Evolutionary conservation across 2,888 invertebrate species (phyloP).

Genomic region (Camptogramma bilineatum): DNA sequence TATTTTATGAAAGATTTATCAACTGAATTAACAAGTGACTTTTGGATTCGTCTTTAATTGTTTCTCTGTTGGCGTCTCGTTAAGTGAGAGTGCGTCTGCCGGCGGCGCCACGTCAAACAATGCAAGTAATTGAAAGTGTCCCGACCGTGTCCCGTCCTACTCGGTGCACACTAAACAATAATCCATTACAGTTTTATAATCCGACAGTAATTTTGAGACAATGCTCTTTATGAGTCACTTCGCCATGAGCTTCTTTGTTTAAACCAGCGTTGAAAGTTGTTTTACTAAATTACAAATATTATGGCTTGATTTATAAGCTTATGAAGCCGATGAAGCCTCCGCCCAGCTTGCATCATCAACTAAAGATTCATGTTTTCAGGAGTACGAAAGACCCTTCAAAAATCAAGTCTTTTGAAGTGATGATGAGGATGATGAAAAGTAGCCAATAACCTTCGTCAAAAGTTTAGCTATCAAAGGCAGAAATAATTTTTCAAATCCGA

Average conservation of each 20-base stretch:
- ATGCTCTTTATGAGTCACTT: slow-evolving; percentile 65
- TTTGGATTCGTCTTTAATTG: slow-evolving; percentile 21
- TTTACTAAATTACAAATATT: slow-evolving; percentile 33
- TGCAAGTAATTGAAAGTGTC: slow-evolving; percentile 76
- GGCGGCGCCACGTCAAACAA: slow-evolving; percentile 56
- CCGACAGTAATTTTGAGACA: slow-evolving; percentile 67
- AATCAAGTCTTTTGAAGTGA: no score
- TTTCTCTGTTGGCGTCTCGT: slow-evolving; percentile 36
- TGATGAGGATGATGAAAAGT: no score
- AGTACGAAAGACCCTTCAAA: background rate
- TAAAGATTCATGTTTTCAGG: background rate
- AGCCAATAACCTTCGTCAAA: no score
- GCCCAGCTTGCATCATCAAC: background rate
- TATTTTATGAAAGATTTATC: background rate
- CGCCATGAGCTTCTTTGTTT: slow-evolving; percentile 46
- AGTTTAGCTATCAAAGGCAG: no score
- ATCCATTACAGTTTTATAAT: slow-evolving; percentile 77
- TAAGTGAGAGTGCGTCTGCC: slow-evolving; percentile 33
- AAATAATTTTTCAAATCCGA: no score
- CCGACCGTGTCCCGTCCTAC: slow-evolving; percentile 58
- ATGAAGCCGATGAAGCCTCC: background rate
- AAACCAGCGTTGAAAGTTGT: slow-evolving; percentile 28
- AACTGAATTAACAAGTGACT: slow-evolving; percentile 18
- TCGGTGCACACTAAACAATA: slow-evolving; percentile 68
- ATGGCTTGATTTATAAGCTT: slow-evolving; percentile 32